Percentiles rank a stretch among this genome's conserved stretches.
Evolutionary conservation across 2,113 vertebrate species (phyloP).

Genomic region (Melanerpes aurifrons): DNA sequence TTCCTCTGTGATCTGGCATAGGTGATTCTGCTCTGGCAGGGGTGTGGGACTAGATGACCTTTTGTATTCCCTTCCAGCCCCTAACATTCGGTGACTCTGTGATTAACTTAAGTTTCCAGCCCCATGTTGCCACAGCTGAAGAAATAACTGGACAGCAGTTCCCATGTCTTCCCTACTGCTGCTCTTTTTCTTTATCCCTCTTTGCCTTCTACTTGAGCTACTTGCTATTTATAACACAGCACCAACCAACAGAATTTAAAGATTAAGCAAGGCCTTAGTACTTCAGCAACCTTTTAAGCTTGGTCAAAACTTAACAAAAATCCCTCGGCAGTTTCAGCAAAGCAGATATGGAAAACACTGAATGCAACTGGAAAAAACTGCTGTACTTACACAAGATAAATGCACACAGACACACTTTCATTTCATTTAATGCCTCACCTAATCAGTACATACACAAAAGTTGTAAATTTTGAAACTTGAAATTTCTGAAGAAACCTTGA

Average conservation of each 20-base stretch:
- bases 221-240: neutral
- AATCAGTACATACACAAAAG: neutral
- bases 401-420: accelerated
- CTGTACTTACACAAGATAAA: neutral
- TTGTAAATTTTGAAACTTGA: neutral
- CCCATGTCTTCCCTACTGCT: neutral
- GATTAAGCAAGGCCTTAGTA: neutral
- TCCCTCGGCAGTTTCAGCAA: neutral
- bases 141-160: neutral
- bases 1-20: too few species aligned
- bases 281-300: neutral
- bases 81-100: too few species aligned
- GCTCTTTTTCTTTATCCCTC: neutral
- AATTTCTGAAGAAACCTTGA: neutral
- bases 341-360: neutral
- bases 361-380: neutral
- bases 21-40: too few species aligned
- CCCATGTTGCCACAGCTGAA: neutral
- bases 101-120: neutral
- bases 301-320: neutral
- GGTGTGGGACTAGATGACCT: too few species aligned
- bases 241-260: neutral
- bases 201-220: neutral
- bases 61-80: too few species aligned
- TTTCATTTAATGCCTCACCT: neutral